phyloP scores from a whole-genome alignment of 2,888 invertebrate genomes.

The Pyralis farinalis region DNA sequence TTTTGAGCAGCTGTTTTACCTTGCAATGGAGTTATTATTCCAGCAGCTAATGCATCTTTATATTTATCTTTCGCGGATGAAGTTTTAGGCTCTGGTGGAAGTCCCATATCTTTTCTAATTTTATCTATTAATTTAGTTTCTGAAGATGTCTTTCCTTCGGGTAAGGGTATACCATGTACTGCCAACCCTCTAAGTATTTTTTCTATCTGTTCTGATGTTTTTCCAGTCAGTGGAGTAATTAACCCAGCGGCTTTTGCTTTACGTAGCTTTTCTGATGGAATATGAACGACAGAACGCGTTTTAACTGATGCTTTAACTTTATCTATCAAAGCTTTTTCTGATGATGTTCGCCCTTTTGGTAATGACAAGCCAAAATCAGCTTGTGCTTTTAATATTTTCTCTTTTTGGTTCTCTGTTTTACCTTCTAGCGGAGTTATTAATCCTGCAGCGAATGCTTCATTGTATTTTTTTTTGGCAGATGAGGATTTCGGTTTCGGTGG shows the following conservation, averaged over 20 bases:
- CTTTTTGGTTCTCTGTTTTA: conserved; percentile 22
- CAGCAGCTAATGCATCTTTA: conserved; percentile 24
- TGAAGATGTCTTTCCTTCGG: conserved; percentile 23
- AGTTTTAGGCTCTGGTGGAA: conserved; percentile 19
- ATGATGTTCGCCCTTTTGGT: conserved; percentile 25
- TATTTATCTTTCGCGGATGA: conserved; percentile 22
- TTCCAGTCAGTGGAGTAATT: conserved; percentile 16
- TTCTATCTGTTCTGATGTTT: conserved; percentile 20
- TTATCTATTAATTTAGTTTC: conserved; percentile 20
- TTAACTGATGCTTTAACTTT: conserved; percentile 16
- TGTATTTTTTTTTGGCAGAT: conserved; percentile 20
- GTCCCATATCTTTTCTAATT: conserved; percentile 15
- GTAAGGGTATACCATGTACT: conserved; percentile 22
- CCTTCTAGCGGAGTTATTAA: conserved; percentile 26
- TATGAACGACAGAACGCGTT: conserved; percentile 5
- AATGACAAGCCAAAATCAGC: conserved; percentile 22
- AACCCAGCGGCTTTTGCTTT: conserved; percentile 15
- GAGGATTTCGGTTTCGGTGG: conserved; percentile 31
- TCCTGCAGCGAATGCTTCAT: conserved; percentile 25
- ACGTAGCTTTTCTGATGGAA: conserved; percentile 12
- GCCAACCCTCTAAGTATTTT: conserved; percentile 13
- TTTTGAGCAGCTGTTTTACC: conserved; percentile 28
- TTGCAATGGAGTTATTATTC: conserved; percentile 24
- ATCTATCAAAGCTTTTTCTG: conserved; percentile 25
- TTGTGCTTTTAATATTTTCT: conserved; percentile 20